Conservation (phyloP, 1,140 invertebrate species). For the Neocloeon triangulifer region DNA sequence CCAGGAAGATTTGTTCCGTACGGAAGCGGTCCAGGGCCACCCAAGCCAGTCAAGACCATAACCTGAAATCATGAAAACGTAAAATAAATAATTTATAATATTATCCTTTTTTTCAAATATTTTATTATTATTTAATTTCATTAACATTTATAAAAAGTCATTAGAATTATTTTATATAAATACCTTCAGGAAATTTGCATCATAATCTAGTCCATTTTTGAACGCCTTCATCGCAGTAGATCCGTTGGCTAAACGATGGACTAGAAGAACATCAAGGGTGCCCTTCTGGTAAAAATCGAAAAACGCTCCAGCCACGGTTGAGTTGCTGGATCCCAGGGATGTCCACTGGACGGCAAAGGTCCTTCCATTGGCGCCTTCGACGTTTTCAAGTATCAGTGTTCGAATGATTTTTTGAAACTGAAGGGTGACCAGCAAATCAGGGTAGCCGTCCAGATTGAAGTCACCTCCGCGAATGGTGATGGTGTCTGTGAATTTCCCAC, state of each 20-base stretch:
- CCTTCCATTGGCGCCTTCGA: constrained; percentile 36
- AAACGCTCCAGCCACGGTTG: constrained; percentile 62
- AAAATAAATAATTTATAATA: too few relatives aligned
- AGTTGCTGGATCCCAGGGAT: constrained; percentile 36
- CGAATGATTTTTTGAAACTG: neutral
- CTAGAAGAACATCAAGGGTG: constrained; percentile 58
- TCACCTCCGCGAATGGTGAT: constrained; percentile 73
- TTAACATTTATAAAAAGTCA: too few relatives aligned
- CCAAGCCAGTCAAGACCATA: constrained; percentile 83
- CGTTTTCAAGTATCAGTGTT: constrained; percentile 48
- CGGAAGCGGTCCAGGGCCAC: too few relatives aligned
- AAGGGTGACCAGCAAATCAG: constrained; percentile 64
- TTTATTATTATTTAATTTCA: too few relatives aligned
- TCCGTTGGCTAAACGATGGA: constrained; percentile 27
- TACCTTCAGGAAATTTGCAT: constrained; percentile 89
- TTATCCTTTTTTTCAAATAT: too few relatives aligned
- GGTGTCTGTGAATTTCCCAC: constrained; percentile 34
- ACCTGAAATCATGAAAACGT: too few relatives aligned
- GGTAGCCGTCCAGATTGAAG: constrained; percentile 90
- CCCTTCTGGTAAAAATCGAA: constrained; percentile 78
- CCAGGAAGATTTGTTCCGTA: constrained; percentile 77
- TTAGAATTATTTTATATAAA: too few relatives aligned
- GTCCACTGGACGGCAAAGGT: constrained; percentile 57
- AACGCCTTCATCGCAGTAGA: constrained; percentile 40
- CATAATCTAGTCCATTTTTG: constrained; percentile 73